Base-by-base conservation (phyloP, 2,797 vertebrate species). In the Argya squamiceps region DNA sequence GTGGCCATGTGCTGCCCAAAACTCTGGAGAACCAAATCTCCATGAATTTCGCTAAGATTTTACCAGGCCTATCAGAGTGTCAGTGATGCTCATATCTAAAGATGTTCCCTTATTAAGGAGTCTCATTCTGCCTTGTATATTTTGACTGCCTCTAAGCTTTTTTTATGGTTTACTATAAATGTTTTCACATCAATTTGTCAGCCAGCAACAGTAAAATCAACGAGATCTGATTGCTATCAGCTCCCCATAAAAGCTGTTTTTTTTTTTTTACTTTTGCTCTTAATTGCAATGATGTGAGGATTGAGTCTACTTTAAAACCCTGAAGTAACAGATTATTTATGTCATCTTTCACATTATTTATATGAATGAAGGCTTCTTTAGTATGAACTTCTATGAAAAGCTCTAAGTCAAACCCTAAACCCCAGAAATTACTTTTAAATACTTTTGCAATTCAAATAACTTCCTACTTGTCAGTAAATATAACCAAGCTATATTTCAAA, bases 151-250 rank as follows among this genome's bases (percentile, higher is more conserved):
- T 90, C 65, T 92, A 71, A 89, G 50, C n/a, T 86, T 15, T 47
- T 49, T 84, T 92, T 94, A 68, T 91, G 30, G 47, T 64, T 93
- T 89, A 56, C 27, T 80, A 30, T 91, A 87, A 89, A 39, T 39
- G 29, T 80, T 94, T 80, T 73, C 62, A 75, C 52, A 77, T 87
- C 83, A 77, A 64, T 96, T 94, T 95, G 29, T 70, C 53, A 69
- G 34, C 44, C 53, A 73, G 53, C 39, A 89, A 50, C 58, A 86
- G 76, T 76, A 75, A 94, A 89, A 82, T 81, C 73, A 71, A 86
- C n/a, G 11, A 71, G 59, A 44, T 85, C 55, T 87, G 41, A 70
- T 52, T 79, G 50, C 77, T 74, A 65, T 82, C 76, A 87, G 21
- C 9, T 70, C 49, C 27, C 52, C 37, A 36, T 84, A 67, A 89